These are phyloP conservation scores for Luehdorfia chinensis DNA, from an alignment of 1,140 invertebrate species.

Conservation along the genomic window DNA sequence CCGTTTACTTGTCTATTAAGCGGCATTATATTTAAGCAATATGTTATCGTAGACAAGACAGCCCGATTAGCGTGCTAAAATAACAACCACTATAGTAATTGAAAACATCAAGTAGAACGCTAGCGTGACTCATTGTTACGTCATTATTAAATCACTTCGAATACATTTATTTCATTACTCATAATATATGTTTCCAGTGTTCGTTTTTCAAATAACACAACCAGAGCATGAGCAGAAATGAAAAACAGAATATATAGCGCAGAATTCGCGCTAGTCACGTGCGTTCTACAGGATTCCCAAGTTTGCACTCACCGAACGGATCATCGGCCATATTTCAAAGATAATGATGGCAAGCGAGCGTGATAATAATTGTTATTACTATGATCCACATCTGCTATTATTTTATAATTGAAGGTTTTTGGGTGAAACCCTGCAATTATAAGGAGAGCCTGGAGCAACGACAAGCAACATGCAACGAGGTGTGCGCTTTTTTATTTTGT, in stretches of 20 bases:
- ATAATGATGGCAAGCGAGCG: slow-evolving; percentile 68
- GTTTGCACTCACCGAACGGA: slow-evolving; percentile 57
- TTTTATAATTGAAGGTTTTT: slow-evolving; percentile 77
- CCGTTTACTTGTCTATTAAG: slow-evolving; percentile 7
- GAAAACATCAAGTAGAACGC: background rate
- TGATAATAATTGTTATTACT: slow-evolving; percentile 77
- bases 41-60: background rate
- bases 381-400: slow-evolving; percentile 76
- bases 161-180: no score
- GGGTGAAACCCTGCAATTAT: slow-evolving; percentile 73
- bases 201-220: background rate
- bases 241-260: no score
- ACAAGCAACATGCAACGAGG: slow-evolving; percentile 61
- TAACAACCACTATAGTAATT: background rate
- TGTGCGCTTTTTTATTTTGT: slow-evolving; percentile 57
- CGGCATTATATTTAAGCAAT: background rate
- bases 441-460: slow-evolving; percentile 65
- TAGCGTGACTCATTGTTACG: background rate
- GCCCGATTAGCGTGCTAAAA: background rate
- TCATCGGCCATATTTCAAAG: slow-evolving; percentile 68
- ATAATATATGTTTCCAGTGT: no score
- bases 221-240: background rate
- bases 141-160: no score
- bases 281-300: slow-evolving; percentile 34
- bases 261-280: background rate